These are phyloP conservation scores for Polyploca ridens DNA, from an alignment of 2,888 invertebrate genomes.

Conservation along the genomic window DNA sequence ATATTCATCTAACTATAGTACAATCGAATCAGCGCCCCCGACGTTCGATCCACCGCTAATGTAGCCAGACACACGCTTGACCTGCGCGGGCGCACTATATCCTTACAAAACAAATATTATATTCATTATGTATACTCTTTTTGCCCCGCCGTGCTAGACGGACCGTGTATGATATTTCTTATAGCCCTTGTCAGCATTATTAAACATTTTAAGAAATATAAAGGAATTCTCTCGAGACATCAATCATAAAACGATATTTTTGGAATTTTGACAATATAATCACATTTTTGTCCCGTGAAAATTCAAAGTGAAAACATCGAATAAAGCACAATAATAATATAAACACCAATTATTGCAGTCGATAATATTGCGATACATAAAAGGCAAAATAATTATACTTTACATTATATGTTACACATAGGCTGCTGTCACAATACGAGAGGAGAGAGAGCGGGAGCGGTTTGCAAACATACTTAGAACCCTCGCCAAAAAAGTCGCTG, in stretches of 20 bases:
- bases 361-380: constrained; percentile 30
- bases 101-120: constrained; percentile 37
- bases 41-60: constrained; percentile 12
- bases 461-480: neutral
- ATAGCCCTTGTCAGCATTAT: constrained; percentile 27
- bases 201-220: neutral
- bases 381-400: constrained; percentile 44
- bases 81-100: constrained; percentile 19
- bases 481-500: neutral
- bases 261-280: neutral
- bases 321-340: constrained; percentile 26
- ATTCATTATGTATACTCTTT: constrained; percentile 16
- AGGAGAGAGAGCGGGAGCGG: neutral
- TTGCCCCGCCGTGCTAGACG: constrained; percentile 66
- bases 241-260: no score
- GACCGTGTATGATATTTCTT: constrained; percentile 30
- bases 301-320: neutral
- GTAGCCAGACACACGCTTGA: constrained; percentile 12
- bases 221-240: neutral
- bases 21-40: constrained; percentile 29
- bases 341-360: constrained; percentile 43
- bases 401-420: constrained; percentile 32
- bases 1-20: constrained; percentile 58
- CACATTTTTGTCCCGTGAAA: neutral
- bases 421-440: constrained; percentile 3